phyloP scores from a whole-genome alignment of 37 sponge, comb jelly and placozoan genomes.

The Amphimedon queenslandica region DNA sequence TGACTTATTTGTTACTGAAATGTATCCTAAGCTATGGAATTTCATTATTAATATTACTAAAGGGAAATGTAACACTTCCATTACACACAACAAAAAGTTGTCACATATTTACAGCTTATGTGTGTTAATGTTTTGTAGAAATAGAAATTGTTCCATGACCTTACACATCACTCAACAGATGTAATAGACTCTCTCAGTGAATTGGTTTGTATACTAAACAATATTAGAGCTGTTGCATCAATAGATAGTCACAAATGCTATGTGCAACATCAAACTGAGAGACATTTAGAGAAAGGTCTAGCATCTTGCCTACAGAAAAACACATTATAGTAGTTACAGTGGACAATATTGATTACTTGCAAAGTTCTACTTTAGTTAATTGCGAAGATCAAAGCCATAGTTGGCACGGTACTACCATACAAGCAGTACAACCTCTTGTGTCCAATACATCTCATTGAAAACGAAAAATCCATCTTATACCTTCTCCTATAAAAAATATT shows the following conservation, averaged over 20 bases:
- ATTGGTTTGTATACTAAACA: conserved; percentile 11
- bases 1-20: too few relatives aligned
- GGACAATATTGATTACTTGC: conserved; percentile 23
- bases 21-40: too few relatives aligned
- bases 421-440: conserved; percentile 15
- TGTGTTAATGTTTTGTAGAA: conserved; percentile 3
- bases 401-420: conserved; percentile 17
- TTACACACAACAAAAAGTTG: too few relatives aligned
- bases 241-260: conserved; percentile 11
- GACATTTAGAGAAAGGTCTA: not conserved
- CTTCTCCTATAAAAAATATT: not conserved
- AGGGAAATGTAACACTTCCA: too few relatives aligned
- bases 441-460: not conserved
- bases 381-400: conserved; percentile 2
- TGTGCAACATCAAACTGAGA: conserved; percentile 7
- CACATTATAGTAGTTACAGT: not conserved
- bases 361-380: conserved; percentile 14
- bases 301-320: not conserved
- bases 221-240: conserved; percentile 16
- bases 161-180: conserved; percentile 19
- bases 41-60: too few relatives aligned
- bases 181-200: conserved; percentile 13
- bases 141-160: conserved; percentile 16
- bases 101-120: too few relatives aligned
- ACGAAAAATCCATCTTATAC: too few relatives aligned